Evolutionary conservation across 2,797 vertebrate genomes (phyloP), one percentile per base, ranked within the genome.

Genomic region (Champsocephalus esox): DNA sequence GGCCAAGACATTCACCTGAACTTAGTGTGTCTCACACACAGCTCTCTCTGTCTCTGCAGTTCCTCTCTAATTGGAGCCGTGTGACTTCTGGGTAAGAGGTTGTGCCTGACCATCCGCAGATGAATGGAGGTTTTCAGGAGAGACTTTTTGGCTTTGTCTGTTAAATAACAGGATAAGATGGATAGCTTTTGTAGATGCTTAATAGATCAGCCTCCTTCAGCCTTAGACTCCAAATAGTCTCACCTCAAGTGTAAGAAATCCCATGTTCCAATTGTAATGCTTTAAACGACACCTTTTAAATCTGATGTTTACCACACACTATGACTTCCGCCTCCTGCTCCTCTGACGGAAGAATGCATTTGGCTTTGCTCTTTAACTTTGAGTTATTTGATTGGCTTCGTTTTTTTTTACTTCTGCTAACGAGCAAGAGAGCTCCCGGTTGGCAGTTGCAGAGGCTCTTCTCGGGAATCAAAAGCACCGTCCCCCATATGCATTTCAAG

Each of bases 401-500:
- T 55, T 32, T 24, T 32, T 24, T 45, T 17, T 3, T 17, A n/a
- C 9, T 32, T 54, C 14, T 59, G 34, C 50, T 69, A 21, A 71
- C 21, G 75, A 61, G 63, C 12, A 52, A 56, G 45, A 59, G 12
- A 62, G 48, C 16, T 19, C n/a, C 38, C 49, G 44, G 46, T 66
- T 58, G 75, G 16, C 24, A 61, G 45, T 60, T 17, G 44, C 11
- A 60, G 12, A 56, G 48, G 6, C 52, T 41, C n/a, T 58, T 73
- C 61, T 43, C 0, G 12, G 34, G 17, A 38, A 45, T 67, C 34
- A 64, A 56, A 70, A 63, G 44, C 59, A 41, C 41, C 6, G 0
- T 61, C 73, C 55, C 59, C 24, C 28, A 45, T 88, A 63, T 94
- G 93, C 83, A 92, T 90, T 95, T 94, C 88, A 94, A 54, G 64